Base-by-base conservation (phyloP, 2,797 vertebrate genomes). In the Clarias laeviceps region DNA sequence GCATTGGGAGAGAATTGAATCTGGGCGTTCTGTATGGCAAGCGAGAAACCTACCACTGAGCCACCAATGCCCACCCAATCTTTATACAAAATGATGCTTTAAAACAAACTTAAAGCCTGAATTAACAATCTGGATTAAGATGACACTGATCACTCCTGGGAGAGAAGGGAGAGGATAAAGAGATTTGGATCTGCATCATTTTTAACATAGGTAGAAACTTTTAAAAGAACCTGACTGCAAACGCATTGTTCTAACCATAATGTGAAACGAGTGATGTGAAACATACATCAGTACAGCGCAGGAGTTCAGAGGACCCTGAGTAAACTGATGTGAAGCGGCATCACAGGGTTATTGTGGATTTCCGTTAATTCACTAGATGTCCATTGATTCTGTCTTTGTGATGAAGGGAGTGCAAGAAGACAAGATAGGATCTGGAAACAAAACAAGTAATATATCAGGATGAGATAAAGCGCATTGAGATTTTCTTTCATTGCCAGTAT, bases 241-340 rank as follows among this genome's bases (percentile, higher is more conserved):
- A 15, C 24, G 17, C 27, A 45, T 14, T 61, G 56, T 37, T 20
- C 76, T 61, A 22, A 79, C 17, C 32, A 62, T 1, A 24, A 78
- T 0, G 50, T 64, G 45, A 61, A 50, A 45, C 81, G 9, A 50
- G 7, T 50, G 50, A 50, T 50, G 50, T 62, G 40, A 61, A 50
- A 45, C 81, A 17, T 74, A 61, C 82, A 64, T 79, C 65, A 80
- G 32, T 62, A 78, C 40, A 70, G 45, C 9, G 76, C 37, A 59
- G 27, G 24, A 29, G 62, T 84, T 80, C 54, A 70, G 22, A 57
- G 62, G 65, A 84, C 4, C 54, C 32, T 57, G 32, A 74, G 17
- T 24, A 18, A 22, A 62, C 18, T 45, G 34, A 69, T 18, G 50
- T 14, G 59, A 5, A 45, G 59, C 32, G 6, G 76, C 76, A 70